Conservation (phyloP, 2,797 vertebrate genomes). For the Valencia hispanica region DNA sequence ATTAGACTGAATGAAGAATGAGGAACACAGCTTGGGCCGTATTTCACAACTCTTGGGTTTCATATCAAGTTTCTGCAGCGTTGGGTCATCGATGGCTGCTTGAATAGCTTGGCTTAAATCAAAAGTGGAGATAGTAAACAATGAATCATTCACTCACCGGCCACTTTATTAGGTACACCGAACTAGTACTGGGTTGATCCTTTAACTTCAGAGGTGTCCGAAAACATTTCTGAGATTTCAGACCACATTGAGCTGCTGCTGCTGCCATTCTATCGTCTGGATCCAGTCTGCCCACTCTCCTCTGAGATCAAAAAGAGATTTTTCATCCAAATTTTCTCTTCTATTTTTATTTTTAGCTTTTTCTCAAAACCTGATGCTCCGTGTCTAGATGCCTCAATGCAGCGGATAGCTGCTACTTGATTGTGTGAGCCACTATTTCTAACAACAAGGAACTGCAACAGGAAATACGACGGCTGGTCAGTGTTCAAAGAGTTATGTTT, state of each 20-base stretch:
- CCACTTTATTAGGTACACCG: too few species aligned
- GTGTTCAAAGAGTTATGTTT: neutral
- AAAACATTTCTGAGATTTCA: neutral
- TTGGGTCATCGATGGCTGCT: neutral
- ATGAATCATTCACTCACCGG: neutral
- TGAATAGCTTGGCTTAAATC: neutral
- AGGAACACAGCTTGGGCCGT: neutral
- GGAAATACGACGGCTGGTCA: neutral
- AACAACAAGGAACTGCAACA: neutral
- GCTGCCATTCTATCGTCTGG: neutral
- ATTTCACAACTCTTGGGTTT: neutral
- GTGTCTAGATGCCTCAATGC: neutral
- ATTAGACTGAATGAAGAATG: neutral
- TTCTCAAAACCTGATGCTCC: neutral
- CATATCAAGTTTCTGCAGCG: neutral
- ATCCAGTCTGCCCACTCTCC: neutral
- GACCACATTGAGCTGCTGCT: neutral
- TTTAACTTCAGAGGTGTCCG: too few species aligned
- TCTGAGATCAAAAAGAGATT: neutral
- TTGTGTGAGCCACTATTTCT: neutral
- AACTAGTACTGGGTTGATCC: too few species aligned
- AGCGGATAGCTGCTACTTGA: neutral
- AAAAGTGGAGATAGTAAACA: neutral
- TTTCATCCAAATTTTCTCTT: neutral
- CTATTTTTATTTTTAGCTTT: too few species aligned